A percentile compares a stretch with the other conserved stretches of the same genome.
These are phyloP conservation scores for Synodontis membranacea DNA, from an alignment of 2,113 vertebrate genomes.

Conservation along the genomic window DNA sequence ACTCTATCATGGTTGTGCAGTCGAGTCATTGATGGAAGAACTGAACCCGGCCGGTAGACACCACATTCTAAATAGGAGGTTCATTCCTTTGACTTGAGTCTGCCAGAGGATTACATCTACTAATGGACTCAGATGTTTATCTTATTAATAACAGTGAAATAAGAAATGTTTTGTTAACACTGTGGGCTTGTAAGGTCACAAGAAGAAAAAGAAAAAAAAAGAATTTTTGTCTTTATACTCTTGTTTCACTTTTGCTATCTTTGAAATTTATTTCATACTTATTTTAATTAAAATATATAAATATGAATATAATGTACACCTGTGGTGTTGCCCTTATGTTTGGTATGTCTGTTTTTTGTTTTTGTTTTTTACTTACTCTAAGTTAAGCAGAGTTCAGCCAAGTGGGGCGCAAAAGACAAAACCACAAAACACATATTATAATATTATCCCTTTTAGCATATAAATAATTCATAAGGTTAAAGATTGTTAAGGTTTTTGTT, in stretches of 20 bases:
- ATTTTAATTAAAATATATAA: constrained; percentile 71
- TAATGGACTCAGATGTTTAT: constrained; percentile 49
- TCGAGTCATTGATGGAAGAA: background rate
- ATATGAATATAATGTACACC: constrained; percentile 40
- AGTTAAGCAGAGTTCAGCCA: background rate
- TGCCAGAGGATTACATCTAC: constrained; percentile 30
- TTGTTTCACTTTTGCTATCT: constrained; percentile 61
- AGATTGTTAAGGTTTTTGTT: background rate
- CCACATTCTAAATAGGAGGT: constrained; percentile 15
- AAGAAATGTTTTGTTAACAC: constrained; percentile 56
- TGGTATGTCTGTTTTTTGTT: constrained; percentile 1
- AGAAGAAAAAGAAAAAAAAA: constrained; percentile 51
- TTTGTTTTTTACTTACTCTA: background rate
- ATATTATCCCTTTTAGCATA: background rate
- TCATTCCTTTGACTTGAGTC: constrained; percentile 8
- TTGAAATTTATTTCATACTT: constrained; percentile 61
- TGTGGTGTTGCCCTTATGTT: background rate
- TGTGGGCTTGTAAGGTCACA: constrained; percentile 60
- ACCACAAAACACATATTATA: background rate
- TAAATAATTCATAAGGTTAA: background rate
- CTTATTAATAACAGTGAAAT: constrained; percentile 60
- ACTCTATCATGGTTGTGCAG: constrained; percentile 23
- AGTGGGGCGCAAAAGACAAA: background rate
- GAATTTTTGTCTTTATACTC: constrained; percentile 62
- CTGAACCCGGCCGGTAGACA: constrained; percentile 4